Evolutionary conservation across 2,888 invertebrate species (phyloP).

Genomic region (Tenthredo notha): DNA sequence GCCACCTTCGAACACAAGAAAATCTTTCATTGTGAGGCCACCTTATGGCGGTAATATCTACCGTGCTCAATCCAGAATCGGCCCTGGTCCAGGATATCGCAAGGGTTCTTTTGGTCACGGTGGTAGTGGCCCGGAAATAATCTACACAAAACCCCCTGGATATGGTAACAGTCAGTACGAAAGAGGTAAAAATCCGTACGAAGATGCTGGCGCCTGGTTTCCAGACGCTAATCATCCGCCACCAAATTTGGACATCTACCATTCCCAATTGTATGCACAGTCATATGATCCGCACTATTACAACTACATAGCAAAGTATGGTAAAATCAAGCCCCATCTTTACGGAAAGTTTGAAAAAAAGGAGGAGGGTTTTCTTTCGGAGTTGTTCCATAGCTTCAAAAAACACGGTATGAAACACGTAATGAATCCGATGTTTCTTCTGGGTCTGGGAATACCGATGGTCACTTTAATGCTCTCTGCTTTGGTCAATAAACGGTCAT

Average conservation of each 20-base stretch:
- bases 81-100: conserved; percentile 9
- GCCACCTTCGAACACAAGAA: background rate
- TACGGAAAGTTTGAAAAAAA: conserved; percentile 68
- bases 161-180: conserved; percentile 57
- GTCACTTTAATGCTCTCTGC: conserved; percentile 73
- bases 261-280: conserved; percentile 73
- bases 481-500: conserved; percentile 70
- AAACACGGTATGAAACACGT: conserved; percentile 74
- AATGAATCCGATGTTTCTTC: conserved; percentile 73
- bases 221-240: conserved; percentile 63
- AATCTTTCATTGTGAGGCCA: background rate
- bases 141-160: conserved; percentile 71
- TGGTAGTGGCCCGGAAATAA: conserved; percentile 64
- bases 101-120: conserved; percentile 3
- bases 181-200: conserved; percentile 59
- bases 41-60: background rate
- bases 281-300: conserved; percentile 75
- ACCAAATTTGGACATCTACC: conserved; percentile 67
- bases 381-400: conserved; percentile 70
- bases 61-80: conserved; percentile 45
- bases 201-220: conserved; percentile 68
- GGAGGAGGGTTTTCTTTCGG: conserved; percentile 69
- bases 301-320: conserved; percentile 74
- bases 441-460: conserved; percentile 73
- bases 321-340: conserved; percentile 72